phyloP scores from a whole-genome alignment of 2,888 invertebrate genomes.

The Chrysolina americana region DNA sequence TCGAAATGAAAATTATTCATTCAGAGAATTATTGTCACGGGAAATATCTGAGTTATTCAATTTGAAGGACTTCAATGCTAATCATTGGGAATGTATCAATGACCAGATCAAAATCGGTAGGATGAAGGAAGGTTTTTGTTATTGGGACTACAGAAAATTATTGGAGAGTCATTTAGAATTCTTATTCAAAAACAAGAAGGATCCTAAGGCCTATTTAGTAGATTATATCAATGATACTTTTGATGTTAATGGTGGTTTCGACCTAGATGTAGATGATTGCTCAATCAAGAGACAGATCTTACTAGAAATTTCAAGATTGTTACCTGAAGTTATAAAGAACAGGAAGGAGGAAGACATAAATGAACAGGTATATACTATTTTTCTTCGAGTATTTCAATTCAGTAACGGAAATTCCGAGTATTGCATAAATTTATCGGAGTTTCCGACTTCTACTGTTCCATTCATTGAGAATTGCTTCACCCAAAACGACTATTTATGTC shows the following conservation, averaged over 20 bases:
- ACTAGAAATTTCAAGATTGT: slow-evolving; percentile 20
- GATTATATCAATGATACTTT: not conserved
- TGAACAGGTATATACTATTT: not conserved
- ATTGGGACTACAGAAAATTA: slow-evolving; percentile 1
- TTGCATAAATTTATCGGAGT: slow-evolving; percentile 27
- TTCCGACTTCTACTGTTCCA: slow-evolving; percentile 19
- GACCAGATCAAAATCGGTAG: slow-evolving; percentile 41
- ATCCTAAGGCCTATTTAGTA: not conserved
- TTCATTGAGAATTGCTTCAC: not conserved
- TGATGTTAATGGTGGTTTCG: not conserved
- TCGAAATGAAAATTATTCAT: not conserved
- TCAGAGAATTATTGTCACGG: not conserved
- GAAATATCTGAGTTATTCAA: slow-evolving; percentile 9
- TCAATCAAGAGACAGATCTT: slow-evolving; percentile 27
- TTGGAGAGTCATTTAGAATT: not conserved
- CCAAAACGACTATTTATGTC: not conserved
- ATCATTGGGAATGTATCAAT: slow-evolving; percentile 44
- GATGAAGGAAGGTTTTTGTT: slow-evolving; percentile 22
- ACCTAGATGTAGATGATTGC: slow-evolving; percentile 16
- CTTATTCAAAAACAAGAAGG: not conserved
- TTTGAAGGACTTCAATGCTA: slow-evolving; percentile 35
- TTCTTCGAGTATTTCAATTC: not conserved
- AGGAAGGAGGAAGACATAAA: not conserved
- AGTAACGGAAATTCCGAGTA: slow-evolving; percentile 14
- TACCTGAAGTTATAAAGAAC: not conserved